phyloP scores from a whole-genome alignment of 2,797 vertebrate genomes.

The Epinephelus malabaricus region DNA sequence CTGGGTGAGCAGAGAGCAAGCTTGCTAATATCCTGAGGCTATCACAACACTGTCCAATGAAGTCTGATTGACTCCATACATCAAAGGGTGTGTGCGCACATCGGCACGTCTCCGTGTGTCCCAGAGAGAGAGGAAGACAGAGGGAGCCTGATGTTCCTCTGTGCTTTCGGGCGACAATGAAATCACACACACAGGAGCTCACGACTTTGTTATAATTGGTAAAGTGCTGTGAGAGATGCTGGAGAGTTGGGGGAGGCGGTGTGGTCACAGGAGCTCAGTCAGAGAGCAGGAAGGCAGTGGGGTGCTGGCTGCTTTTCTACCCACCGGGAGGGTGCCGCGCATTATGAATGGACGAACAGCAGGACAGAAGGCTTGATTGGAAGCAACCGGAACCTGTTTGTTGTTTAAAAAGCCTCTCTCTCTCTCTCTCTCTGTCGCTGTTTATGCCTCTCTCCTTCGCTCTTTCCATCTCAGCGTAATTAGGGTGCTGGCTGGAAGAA shows the following conservation, averaged over 20 bases:
- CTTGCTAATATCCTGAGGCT: constrained; percentile 72
- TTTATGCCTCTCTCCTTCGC: constrained; percentile 32
- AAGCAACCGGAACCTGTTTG: constrained; percentile 75
- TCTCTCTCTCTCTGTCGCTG: constrained; percentile 18
- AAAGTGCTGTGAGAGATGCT: constrained; percentile 44
- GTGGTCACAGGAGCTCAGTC: constrained; percentile 48
- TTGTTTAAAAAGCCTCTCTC: constrained; percentile 58
- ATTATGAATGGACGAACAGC: constrained; percentile 73
- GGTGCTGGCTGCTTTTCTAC: constrained; percentile 57
- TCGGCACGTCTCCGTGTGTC: constrained; percentile 9
- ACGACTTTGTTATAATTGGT: constrained; percentile 67
- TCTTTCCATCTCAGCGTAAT: constrained; percentile 70
- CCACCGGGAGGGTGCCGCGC: background rate
- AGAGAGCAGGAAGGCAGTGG: constrained; percentile 64
- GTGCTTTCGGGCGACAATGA: constrained; percentile 37
- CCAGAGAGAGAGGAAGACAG: constrained; percentile 10
- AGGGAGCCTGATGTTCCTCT: background rate
- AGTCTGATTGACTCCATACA: constrained; percentile 80
- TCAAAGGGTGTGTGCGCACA: constrained; percentile 47
- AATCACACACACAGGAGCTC: constrained; percentile 47
- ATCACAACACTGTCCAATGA: constrained; percentile 62
- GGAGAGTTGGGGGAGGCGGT: constrained; percentile 12
- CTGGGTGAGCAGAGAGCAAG: constrained; percentile 56
- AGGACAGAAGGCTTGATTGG: constrained; percentile 67
- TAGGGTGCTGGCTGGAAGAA: constrained; percentile 77